Conservation (phyloP, 2,888 invertebrate species). For the Orchestes rusci region DNA sequence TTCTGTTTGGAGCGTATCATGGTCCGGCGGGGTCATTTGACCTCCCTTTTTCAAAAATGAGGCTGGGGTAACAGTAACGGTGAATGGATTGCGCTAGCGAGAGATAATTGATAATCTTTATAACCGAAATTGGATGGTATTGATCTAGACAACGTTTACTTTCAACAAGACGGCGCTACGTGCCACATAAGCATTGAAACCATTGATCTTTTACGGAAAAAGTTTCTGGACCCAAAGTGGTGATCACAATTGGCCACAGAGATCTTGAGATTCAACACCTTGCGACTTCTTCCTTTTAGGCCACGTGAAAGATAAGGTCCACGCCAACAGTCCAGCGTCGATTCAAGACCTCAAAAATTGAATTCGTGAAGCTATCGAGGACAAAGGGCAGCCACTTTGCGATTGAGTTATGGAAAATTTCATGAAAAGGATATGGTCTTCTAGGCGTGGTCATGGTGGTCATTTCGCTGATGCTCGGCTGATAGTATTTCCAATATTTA, state of each 20-base stretch:
- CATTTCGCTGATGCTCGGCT: too few species aligned
- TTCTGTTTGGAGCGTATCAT: too few species aligned
- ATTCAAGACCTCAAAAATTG: too few species aligned
- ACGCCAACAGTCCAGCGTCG: background rate
- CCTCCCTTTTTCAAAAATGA: background rate
- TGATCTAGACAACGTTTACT: background rate
- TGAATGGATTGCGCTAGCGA: background rate
- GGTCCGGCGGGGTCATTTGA: background rate
- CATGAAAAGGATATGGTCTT: background rate
- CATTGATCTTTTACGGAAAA: background rate
- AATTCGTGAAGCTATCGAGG: too few species aligned
- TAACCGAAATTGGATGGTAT: background rate
- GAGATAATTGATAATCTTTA: background rate
- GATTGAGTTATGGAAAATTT: background rate
- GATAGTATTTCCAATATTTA: background rate
- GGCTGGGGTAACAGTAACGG: background rate
- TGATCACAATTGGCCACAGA: background rate
- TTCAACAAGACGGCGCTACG: background rate
- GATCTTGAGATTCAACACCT: background rate
- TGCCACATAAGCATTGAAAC: background rate
- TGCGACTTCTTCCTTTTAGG: background rate
- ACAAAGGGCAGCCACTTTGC: constrained; percentile 2
- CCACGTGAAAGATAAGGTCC: background rate
- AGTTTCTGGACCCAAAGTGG: background rate
- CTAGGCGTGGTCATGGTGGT: too few species aligned